phyloP scores from a whole-genome alignment of 2,797 vertebrate genomes.

The Girardinus metallicus region DNA sequence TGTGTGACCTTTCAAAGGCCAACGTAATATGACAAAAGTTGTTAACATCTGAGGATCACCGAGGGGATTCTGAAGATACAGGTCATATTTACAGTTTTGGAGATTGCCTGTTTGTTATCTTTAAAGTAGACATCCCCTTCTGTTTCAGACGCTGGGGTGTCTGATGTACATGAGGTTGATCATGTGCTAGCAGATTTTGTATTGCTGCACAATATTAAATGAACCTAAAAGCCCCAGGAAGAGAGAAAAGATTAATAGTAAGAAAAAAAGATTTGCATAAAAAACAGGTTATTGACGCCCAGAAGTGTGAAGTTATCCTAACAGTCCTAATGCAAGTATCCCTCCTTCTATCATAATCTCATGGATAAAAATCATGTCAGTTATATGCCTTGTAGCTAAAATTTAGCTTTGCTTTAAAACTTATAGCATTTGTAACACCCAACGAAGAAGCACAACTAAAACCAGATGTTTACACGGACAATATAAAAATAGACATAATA shows the following conservation, averaged over 20 bases:
- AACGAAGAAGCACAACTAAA: background rate
- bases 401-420: background rate
- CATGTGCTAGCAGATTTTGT: slow-evolving; percentile 7
- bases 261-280: background rate
- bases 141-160: slow-evolving; percentile 27
- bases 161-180: slow-evolving; percentile 11
- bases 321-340: background rate
- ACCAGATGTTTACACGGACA: background rate
- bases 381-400: background rate
- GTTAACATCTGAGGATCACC: slow-evolving; percentile 67
- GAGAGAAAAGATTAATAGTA: background rate
- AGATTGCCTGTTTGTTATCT: slow-evolving; percentile 52
- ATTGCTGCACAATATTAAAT: slow-evolving; percentile 5
- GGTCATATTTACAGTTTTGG: slow-evolving; percentile 55
- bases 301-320: background rate
- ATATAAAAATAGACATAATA: background rate
- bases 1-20: slow-evolving; percentile 75
- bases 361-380: background rate
- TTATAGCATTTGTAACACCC: background rate
- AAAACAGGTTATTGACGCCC: slow-evolving; percentile 2
- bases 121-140: slow-evolving; percentile 24
- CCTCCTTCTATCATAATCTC: background rate
- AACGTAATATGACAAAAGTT: slow-evolving; percentile 75
- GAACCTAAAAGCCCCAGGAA: slow-evolving; percentile 12
- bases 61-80: slow-evolving; percentile 60